A percentile compares a stretch with the other conserved stretches of the same genome.
phyloP scores from a whole-genome alignment of 2,797 vertebrate genomes.

The Hephaestus fuliginosus region DNA sequence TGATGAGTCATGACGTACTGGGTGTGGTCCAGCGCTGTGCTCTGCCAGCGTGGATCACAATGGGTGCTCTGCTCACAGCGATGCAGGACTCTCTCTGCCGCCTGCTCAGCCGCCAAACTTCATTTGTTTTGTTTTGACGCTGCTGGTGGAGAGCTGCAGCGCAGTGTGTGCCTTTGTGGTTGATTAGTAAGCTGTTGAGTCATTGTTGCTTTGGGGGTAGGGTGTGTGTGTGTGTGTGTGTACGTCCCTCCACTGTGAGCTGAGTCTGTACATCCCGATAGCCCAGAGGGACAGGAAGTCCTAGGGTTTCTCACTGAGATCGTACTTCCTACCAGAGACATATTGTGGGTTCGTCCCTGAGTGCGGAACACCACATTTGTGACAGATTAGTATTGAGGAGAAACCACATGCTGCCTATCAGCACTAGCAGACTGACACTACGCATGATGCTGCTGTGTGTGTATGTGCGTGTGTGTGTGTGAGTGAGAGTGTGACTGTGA shows the following conservation, averaged over 20 bases:
- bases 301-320: conserved; percentile 51
- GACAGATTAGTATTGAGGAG: conserved; percentile 74
- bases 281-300: conserved; percentile 75
- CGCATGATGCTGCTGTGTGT: conserved; percentile 40
- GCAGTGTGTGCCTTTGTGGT: conserved; percentile 59
- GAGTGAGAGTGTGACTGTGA: conserved; percentile 10
- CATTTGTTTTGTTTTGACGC: conserved; percentile 51
- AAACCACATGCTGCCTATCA: conserved; percentile 79
- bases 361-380: conserved; percentile 33
- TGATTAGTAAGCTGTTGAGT: conserved; percentile 71
- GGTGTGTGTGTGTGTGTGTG: conserved; percentile 9
- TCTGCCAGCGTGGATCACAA: conserved; percentile 50
- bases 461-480: conserved; percentile 19
- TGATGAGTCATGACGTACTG: conserved; percentile 76
- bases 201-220: conserved; percentile 52
- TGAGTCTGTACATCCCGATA: conserved; percentile 73
- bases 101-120: conserved; percentile 49
- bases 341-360: conserved; percentile 58
- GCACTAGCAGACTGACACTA: conserved; percentile 61
- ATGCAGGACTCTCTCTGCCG: conserved; percentile 30
- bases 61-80: conserved; percentile 39
- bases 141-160: conserved; percentile 40
- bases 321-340: conserved; percentile 71
- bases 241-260: conserved; percentile 38
- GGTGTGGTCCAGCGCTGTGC: conserved; percentile 73